Evolutionary conservation across 2,113 vertebrate species (phyloP).

Genomic region (Lepus europaeus): DNA sequence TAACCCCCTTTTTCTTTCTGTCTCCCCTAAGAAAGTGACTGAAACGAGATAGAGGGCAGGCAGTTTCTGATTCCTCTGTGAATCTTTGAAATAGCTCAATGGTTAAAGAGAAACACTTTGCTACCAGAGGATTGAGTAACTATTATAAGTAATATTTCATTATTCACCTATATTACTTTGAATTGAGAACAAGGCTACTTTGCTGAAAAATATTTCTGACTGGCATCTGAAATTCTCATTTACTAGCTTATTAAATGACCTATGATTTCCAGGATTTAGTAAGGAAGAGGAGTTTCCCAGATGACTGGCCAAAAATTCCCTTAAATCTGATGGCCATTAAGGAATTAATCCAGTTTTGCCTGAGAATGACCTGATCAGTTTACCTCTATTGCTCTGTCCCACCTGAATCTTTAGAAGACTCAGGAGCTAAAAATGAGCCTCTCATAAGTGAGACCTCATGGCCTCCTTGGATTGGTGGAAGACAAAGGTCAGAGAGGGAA

Average conservation of each 20-base stretch:
- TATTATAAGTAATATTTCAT: background rate
- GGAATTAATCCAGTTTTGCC: background rate
- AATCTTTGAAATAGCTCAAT: background rate
- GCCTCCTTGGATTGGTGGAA: background rate
- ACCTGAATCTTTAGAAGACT: background rate
- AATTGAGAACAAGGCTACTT: background rate
- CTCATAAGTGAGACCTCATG: background rate
- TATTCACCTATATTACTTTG: constrained; percentile 8
- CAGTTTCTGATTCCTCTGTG: background rate
- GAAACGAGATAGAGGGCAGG: background rate
- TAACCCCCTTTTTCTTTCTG: background rate
- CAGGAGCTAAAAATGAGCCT: background rate
- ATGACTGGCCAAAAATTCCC: constrained; percentile 16
- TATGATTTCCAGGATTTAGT: background rate
- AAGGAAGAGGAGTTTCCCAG: background rate
- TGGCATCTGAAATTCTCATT: constrained; percentile 19
- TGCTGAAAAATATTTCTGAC: constrained; percentile 25
- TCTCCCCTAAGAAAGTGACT: background rate
- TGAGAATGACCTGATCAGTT: background rate
- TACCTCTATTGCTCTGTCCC: background rate
- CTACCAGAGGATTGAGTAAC: background rate
- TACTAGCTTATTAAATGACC: background rate
- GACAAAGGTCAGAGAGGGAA: background rate
- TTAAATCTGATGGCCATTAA: background rate
- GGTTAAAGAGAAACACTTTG: background rate